Evolutionary conservation across 2,113 vertebrate genomes (phyloP).

Genomic region (Tyrannus savana): DNA sequence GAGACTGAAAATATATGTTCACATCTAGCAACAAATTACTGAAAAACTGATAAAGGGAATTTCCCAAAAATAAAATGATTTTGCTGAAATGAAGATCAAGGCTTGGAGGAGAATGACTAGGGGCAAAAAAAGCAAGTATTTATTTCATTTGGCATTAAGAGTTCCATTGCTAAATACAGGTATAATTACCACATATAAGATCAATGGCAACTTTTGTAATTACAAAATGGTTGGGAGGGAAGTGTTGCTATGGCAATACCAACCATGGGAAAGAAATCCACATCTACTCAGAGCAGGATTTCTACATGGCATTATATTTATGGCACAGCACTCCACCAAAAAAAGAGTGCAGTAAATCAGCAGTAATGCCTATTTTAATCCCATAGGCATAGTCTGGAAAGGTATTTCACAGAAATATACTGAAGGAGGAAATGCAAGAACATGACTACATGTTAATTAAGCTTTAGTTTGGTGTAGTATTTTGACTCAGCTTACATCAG

Average conservation of each 20-base stretch:
- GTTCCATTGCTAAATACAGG: not conserved
- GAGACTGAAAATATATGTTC: not conserved
- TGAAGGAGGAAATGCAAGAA: not conserved
- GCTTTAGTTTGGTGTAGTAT: not conserved
- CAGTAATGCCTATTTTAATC: not conserved
- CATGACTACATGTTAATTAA: not conserved
- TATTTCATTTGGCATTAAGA: not conserved
- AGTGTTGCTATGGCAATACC: slow-evolving; percentile 14
- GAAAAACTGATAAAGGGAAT: not conserved
- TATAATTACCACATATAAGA: not conserved
- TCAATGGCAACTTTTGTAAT: not conserved
- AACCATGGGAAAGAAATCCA: slow-evolving; percentile 16
- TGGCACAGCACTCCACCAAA: not conserved
- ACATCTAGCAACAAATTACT: not conserved
- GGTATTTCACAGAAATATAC: not conserved
- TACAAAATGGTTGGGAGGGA: not conserved
- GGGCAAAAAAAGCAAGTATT: not conserved
- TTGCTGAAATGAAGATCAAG: not conserved
- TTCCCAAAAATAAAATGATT: not conserved
- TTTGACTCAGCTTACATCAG: not conserved
- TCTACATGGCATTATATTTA: not conserved
- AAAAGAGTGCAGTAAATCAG: not conserved
- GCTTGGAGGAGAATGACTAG: not conserved
- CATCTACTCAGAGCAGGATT: not conserved
- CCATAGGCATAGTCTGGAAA: not conserved